Base-by-base conservation (phyloP, 2,888 invertebrate species). In the Nephrotoma guestfalica region DNA sequence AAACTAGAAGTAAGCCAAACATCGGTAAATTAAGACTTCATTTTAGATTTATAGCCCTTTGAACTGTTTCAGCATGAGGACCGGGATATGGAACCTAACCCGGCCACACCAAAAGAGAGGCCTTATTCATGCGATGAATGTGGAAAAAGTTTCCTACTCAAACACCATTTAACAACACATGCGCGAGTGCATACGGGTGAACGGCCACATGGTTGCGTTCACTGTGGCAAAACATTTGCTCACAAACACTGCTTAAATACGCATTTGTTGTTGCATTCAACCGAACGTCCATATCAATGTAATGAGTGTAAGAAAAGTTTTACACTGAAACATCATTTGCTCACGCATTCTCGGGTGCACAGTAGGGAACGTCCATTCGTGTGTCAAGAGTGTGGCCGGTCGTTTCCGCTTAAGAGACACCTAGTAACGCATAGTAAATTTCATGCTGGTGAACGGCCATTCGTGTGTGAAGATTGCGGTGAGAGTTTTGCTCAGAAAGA, bases 401-500 rank as follows among this genome's bases (percentile, higher is more conserved):
- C 96, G 47, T 96, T 96, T 91, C 96, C 96, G 0, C 91, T 96
- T 85, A 96, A 96, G 91, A 93, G 96, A 86, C 96, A 96, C 89
- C 92, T 96, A 86, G 96, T 96, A 43, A 96, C 96, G 87, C 96
- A 96, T 92, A 94, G 95, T 91, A 96, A 96, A 93, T 96, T 96
- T 91, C 96, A 96, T 91, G 96, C 96, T 41, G 96, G 96, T 6
- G 96, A 96, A 90, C 92, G 96, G 88, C 96, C 96, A 0, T 96
- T 94, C 89, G 95, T 98, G 90, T 98, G 97, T 92, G 94, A 92
- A 92, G 96, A 97, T 88, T 99, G 99, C 90, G 96, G 95, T 3
- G 99, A 99, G 92, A 97, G 97, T 87, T 98, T 97, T 92, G 96
- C 97, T 11, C 95, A 97, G 88, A 95, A 97, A 90, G 97, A 97